Evolutionary conservation across 2,797 vertebrate species (phyloP).

Genomic region (Mus spretus): DNA sequence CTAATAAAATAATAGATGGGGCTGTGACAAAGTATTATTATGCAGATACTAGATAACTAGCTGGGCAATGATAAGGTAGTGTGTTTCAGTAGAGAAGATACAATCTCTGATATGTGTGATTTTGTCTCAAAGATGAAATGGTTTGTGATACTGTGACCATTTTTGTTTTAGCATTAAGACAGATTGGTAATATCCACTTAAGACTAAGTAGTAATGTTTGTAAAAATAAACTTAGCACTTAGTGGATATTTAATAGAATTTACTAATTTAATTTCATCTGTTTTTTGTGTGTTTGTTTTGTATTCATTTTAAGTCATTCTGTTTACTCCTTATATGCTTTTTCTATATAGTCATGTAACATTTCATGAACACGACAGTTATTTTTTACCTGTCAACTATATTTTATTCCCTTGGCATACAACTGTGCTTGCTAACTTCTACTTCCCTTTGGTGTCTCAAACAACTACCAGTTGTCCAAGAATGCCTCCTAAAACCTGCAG

Average conservation of each 20-base stretch:
- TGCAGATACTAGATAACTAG: neutral
- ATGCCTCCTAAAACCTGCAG: neutral
- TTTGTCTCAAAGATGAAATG: neutral
- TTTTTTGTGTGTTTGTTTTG: neutral
- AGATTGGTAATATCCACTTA: neutral
- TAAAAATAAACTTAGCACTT: conserved; percentile 9
- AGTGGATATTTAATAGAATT: neutral
- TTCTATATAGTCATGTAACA: neutral
- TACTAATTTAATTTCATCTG: neutral
- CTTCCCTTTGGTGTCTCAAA: neutral
- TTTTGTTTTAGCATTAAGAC: neutral
- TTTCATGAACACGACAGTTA: neutral
- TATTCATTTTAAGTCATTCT: neutral
- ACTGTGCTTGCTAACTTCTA: neutral
- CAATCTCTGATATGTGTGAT: neutral
- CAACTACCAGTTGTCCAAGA: neutral
- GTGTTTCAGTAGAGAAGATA: neutral
- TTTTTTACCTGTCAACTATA: neutral
- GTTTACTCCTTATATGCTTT: neutral
- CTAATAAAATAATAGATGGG: neutral
- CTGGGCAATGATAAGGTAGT: neutral
- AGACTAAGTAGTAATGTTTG: neutral
- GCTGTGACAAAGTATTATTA: neutral
- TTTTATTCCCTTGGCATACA: neutral
- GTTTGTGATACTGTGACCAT: neutral